Base-by-base conservation (phyloP, 2,888 invertebrate genomes). In the Rhimphoctona megacephalus region DNA sequence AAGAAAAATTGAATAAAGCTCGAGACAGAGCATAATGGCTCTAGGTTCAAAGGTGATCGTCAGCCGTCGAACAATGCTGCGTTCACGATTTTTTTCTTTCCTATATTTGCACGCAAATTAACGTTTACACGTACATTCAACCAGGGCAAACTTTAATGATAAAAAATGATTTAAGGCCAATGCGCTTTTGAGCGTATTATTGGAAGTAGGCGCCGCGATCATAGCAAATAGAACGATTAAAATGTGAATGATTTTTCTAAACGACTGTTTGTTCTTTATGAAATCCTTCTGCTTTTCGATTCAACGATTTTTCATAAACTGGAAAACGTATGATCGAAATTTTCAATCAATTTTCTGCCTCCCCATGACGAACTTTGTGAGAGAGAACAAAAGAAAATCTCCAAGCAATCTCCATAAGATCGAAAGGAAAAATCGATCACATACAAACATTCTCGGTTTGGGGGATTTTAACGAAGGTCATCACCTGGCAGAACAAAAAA, bases 1-100 rank as follows among this genome's bases (percentile, higher is more conserved):
- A 33, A 30, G 43, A 74, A 61, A 66, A 61, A 76, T 61, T 64
- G 19, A n/a, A 33, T 49, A 66, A 49, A 66, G 22, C 46, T 54
- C 70, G 67, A 74, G 33, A 81, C 81, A 77, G 64, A 67, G 82
- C 85, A 91, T 91, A 91, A 92, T 92, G 93, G 92, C 93, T 92
- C 92, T n/a, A n/a, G 93, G 93, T 93, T 93, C 93, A 91, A 92
- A 92, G 93, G 93, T 93, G 93, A 93, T 90, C 66, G 77, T 91
- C 89, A 92, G 91, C 89, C 90, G 84, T 86, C 89, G 91, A 92
- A 93, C 93, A 93, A 93, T 93, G 89, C 90, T 93, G 89, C 90
- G 49, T 66, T 33, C 49, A 11, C 46, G 33, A 46, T 49, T 73
- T 49, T 70, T 70, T 30, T 22, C 17, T 46, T 70, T 25, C 9